Evolutionary conservation across 92 coral and sea anemone genomes (phyloP).

Genomic region (Palythoa grandiflora): DNA sequence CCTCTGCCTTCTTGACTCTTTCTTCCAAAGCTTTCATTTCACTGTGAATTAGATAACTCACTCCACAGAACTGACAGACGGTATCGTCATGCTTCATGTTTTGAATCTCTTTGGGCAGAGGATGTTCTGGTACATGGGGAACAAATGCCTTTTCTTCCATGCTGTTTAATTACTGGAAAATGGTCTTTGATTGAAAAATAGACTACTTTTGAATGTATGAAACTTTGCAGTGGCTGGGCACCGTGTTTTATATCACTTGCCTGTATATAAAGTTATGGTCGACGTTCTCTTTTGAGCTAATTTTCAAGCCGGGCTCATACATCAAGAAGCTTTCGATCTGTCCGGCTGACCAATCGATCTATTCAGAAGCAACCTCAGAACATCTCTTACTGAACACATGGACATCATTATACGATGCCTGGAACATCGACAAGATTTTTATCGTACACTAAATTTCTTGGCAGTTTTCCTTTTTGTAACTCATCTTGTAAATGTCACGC

Average conservation of each 20-base stretch:
- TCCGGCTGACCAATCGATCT: background rate
- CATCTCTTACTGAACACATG: background rate
- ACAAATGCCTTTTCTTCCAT: slow-evolving; percentile 65
- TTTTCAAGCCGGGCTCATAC: background rate
- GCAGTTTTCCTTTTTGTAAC: background rate
- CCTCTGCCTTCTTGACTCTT: slow-evolving; percentile 88
- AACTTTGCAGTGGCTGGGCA: too few species aligned
- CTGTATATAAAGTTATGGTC: background rate
- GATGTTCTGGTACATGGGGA: slow-evolving; percentile 85
- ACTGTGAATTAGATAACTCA: slow-evolving; percentile 96
- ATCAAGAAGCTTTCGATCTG: background rate
- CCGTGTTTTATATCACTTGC: background rate
- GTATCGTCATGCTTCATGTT: slow-evolving; percentile 91
- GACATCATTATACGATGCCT: too few species aligned
- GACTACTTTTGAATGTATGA: background rate
- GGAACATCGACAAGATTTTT: too few species aligned
- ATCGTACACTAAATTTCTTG: background rate
- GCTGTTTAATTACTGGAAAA: background rate
- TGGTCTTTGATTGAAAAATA: too few species aligned
- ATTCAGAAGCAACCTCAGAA: background rate
- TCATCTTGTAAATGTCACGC: background rate
- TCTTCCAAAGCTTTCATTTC: slow-evolving; percentile 96
- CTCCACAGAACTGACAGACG: slow-evolving; percentile 98
- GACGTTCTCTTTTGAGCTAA: background rate
- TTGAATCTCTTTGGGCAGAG: slow-evolving; percentile 91